Base-by-base conservation (phyloP, 1,140 invertebrate genomes). In the Stegodyphus mimosarum region DNA sequence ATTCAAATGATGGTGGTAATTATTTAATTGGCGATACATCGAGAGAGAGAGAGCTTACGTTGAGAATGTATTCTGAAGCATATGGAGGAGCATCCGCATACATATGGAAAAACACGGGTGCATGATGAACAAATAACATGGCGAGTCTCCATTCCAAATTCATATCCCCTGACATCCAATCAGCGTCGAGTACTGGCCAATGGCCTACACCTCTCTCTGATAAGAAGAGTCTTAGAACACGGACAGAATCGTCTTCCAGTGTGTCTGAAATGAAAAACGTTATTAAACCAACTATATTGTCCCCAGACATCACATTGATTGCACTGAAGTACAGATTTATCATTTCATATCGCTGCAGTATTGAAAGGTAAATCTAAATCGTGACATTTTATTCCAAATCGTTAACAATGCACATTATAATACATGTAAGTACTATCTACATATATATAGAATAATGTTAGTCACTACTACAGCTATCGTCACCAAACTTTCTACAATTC, bases 71-170 rank as follows among this genome's bases (percentile, higher is more conserved):
- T 10, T 86, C 83, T 15, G 74, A 64, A 5, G 52, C 51, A 49
- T 51, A 84, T 2, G 52, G 63, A 10, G 74, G 53, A 0, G 83
- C 66, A 52, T 86, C 83, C 4, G 74, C 66, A n/a, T 77, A 86
- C 83, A 86, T 86, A 33, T 86, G 83, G 60, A 86, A 86, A 63
- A 86, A 86, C 17, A 86, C 83, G 5, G 83, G 83, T 11, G 83
- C 50, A 7, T 86, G 83, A 17, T 86, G 83, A 0, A 86, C 83
- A 9, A 86, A 86, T 2, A 86, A 55, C 83, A 86, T 86, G 2
- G 83, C 83, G 5, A 86, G 18, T 11, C 83, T n/a, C 83, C 83
- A 86, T 17, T 86, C 83, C 75, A 86, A 11, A n/a, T 86, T 86
- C 74, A 86, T 77, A 67, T 86, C 83, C 0, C 67, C 75, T 0